Evolutionary conservation across 2,113 vertebrate species (phyloP).

Genomic region (Lepisosteus osseus): DNA sequence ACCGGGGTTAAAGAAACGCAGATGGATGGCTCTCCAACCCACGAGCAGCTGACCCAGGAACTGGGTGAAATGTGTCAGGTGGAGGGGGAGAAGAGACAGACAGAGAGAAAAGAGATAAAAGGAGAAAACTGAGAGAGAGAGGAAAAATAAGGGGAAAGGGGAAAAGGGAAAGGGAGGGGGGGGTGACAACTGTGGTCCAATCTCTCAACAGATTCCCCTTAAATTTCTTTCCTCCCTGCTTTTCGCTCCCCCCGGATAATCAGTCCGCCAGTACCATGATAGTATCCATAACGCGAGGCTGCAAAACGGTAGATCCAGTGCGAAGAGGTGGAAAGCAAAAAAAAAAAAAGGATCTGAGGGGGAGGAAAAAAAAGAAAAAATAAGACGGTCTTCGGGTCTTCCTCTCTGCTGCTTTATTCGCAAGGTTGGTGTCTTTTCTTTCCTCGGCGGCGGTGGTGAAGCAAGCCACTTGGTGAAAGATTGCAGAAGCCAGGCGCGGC

Average conservation of each 20-base stretch:
- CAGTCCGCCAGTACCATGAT: slow-evolving; percentile 57
- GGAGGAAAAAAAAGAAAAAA: too few relatives aligned
- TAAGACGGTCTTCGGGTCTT: slow-evolving; percentile 18
- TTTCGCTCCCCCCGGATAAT: slow-evolving; percentile 46
- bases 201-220: slow-evolving; percentile 39
- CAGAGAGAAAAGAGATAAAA: slow-evolving; percentile 33
- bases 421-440: slow-evolving; percentile 50
- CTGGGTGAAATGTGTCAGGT: slow-evolving; percentile 16
- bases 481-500: slow-evolving; percentile 34
- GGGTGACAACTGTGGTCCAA: slow-evolving; percentile 28
- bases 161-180: slow-evolving; percentile 4
- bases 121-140: slow-evolving; percentile 8
- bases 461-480: slow-evolving; percentile 50
- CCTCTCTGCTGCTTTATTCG: slow-evolving; percentile 39
- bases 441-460: slow-evolving; percentile 50
- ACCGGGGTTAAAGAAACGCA: slow-evolving; percentile 4
- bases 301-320: slow-evolving; percentile 44
- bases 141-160: slow-evolving; percentile 13
- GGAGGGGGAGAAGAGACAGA: slow-evolving; percentile 17
- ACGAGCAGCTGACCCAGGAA: slow-evolving; percentile 13
- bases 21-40: background rate
- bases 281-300: slow-evolving; percentile 53
- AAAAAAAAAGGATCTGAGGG: too few relatives aligned
- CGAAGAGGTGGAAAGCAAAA: background rate
- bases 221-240: slow-evolving; percentile 50